These are phyloP conservation scores for Macrostomum cliftonense DNA, from an alignment of 2,888 invertebrate genomes.

Conservation along the genomic window DNA sequence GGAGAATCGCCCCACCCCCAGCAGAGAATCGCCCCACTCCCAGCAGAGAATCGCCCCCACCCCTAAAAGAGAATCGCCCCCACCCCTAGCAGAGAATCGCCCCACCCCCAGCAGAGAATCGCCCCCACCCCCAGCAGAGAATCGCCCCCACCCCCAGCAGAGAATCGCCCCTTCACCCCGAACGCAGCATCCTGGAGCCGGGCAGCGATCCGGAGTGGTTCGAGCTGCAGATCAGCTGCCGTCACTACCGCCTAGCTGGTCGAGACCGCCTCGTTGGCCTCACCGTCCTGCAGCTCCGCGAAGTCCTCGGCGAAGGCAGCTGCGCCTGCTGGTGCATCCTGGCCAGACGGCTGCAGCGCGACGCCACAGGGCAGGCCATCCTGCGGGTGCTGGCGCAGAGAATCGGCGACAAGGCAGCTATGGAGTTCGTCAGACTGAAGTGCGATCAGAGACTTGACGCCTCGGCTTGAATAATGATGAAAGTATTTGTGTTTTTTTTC, in stretches of 20 bases:
- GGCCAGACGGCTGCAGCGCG: conserved; percentile 84
- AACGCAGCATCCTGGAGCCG: conserved; percentile 67
- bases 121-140: no score
- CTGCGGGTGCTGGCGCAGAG: conserved; percentile 55
- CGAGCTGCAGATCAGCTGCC: conserved; percentile 81
- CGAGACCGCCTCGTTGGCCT: conserved; percentile 74
- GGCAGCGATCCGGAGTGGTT: conserved; percentile 80
- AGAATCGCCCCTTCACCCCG: conserved; percentile 5
- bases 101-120: no score
- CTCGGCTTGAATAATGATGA: no score
- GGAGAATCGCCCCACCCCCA: no score
- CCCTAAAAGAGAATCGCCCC: no score
- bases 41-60: no score
- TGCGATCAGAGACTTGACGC: conserved; percentile 13
- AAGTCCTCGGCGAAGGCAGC: conserved; percentile 82
- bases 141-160: no score
- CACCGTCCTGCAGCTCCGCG: conserved; percentile 78
- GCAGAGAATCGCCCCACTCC: no score
- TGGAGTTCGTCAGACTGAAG: conserved; percentile 95
- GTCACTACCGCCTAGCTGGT: conserved; percentile 86
- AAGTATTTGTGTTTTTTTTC: no score
- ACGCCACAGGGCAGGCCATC: conserved; percentile 65
- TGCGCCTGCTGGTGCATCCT: conserved; percentile 73
- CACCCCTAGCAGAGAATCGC: no score
- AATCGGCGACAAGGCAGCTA: conserved; percentile 95